Evolutionary conservation across 2,113 vertebrate species (phyloP).

Genomic region (Gambusia affinis): DNA sequence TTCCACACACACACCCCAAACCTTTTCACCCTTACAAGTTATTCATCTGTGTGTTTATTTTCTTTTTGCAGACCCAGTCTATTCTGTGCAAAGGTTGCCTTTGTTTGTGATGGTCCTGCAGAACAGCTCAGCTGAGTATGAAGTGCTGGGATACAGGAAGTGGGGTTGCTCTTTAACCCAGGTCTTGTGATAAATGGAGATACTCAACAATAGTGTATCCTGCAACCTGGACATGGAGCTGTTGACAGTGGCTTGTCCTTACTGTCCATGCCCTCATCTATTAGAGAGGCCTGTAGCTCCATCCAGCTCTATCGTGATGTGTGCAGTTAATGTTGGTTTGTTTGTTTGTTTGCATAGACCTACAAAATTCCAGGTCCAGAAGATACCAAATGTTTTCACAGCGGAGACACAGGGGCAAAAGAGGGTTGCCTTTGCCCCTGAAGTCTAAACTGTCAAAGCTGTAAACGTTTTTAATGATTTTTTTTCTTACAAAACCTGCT

Average conservation of each 20-base stretch:
- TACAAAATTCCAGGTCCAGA: constrained; percentile 16
- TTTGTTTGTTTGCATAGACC: constrained; percentile 1
- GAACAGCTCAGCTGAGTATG: constrained; percentile 82
- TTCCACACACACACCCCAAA: constrained; percentile 16
- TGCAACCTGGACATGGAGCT: constrained; percentile 76
- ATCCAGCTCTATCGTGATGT: constrained; percentile 12
- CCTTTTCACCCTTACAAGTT: constrained; percentile 48
- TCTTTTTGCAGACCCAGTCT: constrained; percentile 56
- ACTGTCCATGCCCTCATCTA: constrained; percentile 65
- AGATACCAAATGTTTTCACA: constrained; percentile 1
- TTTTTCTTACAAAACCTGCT: too few relatives aligned
- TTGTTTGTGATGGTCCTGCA: constrained; percentile 79
- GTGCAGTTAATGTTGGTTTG: constrained; percentile 9
- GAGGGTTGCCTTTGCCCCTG: background rate
- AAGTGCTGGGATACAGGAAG: constrained; percentile 82
- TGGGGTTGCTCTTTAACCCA: constrained; percentile 87
- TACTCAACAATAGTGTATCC: constrained; percentile 96
- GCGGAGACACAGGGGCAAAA: background rate
- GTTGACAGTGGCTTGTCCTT: constrained; percentile 84
- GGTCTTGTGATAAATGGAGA: constrained; percentile 90
- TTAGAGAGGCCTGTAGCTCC: constrained; percentile 32
- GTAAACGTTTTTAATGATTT: too few relatives aligned
- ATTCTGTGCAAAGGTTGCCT: constrained; percentile 79
- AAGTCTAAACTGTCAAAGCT: background rate
- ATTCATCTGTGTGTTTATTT: constrained; percentile 76